Percentiles rank a stretch among this genome's conserved stretches.
Conservation (phyloP, 1,140 invertebrate species). For the Drosophila aff. region DNA sequence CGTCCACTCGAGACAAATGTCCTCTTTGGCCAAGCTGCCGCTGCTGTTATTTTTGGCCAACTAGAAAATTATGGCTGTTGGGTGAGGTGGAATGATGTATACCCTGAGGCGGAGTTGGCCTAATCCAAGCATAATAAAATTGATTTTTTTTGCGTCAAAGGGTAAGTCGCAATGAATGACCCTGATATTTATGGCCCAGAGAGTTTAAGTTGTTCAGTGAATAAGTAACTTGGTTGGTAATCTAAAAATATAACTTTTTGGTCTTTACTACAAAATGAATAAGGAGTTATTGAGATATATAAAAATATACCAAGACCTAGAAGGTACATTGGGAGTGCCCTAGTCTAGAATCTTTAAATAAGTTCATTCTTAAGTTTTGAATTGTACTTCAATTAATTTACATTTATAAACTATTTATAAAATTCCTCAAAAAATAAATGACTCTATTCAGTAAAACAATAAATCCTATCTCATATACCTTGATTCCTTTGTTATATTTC, state of each 20-base stretch:
- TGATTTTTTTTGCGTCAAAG: slow-evolving; percentile 24
- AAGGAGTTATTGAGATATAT: too few species aligned
- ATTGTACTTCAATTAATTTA: too few species aligned
- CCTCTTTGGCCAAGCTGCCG: slow-evolving; percentile 25
- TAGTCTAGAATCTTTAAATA: too few species aligned
- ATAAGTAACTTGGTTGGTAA: background rate
- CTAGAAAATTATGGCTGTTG: slow-evolving; percentile 35
- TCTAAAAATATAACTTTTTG: background rate
- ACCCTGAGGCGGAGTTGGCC: slow-evolving; percentile 26
- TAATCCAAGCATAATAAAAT: slow-evolving; percentile 37
- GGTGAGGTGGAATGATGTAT: slow-evolving; percentile 25
- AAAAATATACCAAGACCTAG: too few species aligned
- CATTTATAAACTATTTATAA: too few species aligned
- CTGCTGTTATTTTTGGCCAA: slow-evolving; percentile 26
- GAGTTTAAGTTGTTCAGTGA: background rate
- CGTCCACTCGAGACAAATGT: slow-evolving; percentile 57
- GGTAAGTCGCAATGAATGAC: slow-evolving; percentile 14
- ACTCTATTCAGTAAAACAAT: too few species aligned
- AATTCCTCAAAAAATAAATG: too few species aligned
- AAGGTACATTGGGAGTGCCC: too few species aligned
- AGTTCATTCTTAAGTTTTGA: too few species aligned
- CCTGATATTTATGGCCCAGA: background rate
- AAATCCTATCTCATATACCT: too few species aligned
- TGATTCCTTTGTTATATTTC: background rate
- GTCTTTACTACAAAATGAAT: too few species aligned